phyloP scores from a whole-genome alignment of 2,113 vertebrate genomes.

The Tor tambroides region DNA sequence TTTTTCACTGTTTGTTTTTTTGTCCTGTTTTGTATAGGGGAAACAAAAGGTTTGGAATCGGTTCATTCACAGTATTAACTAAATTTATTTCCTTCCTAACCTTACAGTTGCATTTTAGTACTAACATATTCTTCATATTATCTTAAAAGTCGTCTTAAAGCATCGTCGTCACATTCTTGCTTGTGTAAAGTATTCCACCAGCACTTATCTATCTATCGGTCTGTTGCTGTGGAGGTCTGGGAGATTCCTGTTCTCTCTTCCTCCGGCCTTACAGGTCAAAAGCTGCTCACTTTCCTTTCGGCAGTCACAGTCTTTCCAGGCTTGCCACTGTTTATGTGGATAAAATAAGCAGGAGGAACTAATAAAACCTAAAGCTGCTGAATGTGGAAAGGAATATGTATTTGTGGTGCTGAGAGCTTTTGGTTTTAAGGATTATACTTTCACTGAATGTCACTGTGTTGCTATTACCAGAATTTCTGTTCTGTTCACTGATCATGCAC shows the following conservation, averaged over 20 bases:
- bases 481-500: conserved; percentile 43
- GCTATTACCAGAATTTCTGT: conserved; percentile 32
- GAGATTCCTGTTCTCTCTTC: conserved; percentile 30
- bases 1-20: conserved; percentile 59
- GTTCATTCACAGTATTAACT: conserved; percentile 44
- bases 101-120: conserved; percentile 44
- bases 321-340: conserved; percentile 24
- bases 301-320: conserved; percentile 32
- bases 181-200: conserved; percentile 44
- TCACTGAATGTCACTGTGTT: conserved; percentile 39
- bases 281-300: conserved; percentile 35
- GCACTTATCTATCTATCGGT: conserved; percentile 30
- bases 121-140: conserved; percentile 44
- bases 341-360: neutral
- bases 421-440: conserved; percentile 31
- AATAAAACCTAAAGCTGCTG: conserved; percentile 32
- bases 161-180: conserved; percentile 40
- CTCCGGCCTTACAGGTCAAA: conserved; percentile 32
- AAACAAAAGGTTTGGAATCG: conserved; percentile 91
- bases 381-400: conserved; percentile 43
- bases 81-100: conserved; percentile 26
- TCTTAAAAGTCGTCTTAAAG: conserved; percentile 54
- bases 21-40: conserved; percentile 78
- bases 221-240: conserved; percentile 19
- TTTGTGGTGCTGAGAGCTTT: conserved; percentile 28